A percentile compares a stretch with the other conserved stretches of the same genome.
Conservation (phyloP, 2,113 vertebrate genomes). For the Pteruthius melanotis region DNA sequence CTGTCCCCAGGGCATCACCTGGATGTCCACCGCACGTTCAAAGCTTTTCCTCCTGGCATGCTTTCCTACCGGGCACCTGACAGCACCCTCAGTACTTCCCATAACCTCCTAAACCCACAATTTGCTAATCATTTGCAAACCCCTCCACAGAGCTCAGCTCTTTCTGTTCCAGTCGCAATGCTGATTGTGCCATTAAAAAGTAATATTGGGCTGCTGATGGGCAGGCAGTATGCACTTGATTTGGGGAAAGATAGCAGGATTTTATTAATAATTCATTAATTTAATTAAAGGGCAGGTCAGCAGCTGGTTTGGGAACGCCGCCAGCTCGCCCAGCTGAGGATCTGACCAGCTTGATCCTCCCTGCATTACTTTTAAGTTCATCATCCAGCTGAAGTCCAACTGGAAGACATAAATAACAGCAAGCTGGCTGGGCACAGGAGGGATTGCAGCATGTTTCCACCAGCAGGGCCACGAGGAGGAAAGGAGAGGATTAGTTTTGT, state of each 20-base stretch:
- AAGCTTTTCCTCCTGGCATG: background rate
- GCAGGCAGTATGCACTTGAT: background rate
- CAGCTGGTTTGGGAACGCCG: background rate
- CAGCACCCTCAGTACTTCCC: background rate
- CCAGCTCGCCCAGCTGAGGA: constrained; percentile 13
- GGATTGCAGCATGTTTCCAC: constrained; percentile 55
- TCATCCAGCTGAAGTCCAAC: constrained; percentile 35
- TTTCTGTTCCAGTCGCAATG: fast-evolving
- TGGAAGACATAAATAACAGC: constrained; percentile 28
- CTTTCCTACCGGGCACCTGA: background rate
- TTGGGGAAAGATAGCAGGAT: background rate
- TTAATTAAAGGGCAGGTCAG: background rate
- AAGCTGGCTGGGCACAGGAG: background rate
- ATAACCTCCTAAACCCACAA: background rate
- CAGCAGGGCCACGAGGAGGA: constrained; percentile 18
- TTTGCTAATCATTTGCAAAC: background rate
- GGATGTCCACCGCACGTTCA: background rate
- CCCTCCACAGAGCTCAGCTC: background rate
- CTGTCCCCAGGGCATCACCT: background rate
- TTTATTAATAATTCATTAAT: background rate
- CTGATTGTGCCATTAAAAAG: background rate
- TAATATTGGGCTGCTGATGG: background rate
- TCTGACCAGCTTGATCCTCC: background rate
- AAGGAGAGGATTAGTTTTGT: background rate
- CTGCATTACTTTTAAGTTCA: background rate